Conservation (phyloP, 1,140 invertebrate species). For the Orussus abietinus region DNA sequence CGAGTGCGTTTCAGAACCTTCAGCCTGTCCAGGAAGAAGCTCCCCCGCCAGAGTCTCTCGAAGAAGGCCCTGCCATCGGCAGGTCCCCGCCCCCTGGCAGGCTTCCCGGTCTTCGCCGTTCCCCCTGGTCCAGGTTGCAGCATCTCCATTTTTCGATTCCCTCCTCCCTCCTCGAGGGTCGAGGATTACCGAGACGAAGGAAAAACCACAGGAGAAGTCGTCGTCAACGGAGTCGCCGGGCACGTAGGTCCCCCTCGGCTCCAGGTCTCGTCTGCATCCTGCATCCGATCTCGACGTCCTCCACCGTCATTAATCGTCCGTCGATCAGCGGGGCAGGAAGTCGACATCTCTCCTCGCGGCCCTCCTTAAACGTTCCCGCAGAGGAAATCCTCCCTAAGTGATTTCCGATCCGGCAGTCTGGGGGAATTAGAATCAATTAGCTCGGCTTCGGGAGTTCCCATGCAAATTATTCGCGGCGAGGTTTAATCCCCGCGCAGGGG, state of each 20-base stretch:
- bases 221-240: conserved; percentile 8
- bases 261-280: no score
- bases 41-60: conserved; percentile 45
- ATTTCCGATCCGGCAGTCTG: not conserved
- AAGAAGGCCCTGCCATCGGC: conserved; percentile 48
- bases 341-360: conserved; percentile 24
- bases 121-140: not conserved
- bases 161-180: not conserved
- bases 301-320: no score
- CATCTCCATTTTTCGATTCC: not conserved
- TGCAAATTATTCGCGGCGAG: conserved; percentile 16
- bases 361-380: not conserved
- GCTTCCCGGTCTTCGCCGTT: conserved; percentile 23
- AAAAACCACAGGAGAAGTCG: conserved; percentile 17
- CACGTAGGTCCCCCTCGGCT: no score
- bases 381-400: conserved; percentile 1
- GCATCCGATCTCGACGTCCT: no score
- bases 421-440: conserved; percentile 16
- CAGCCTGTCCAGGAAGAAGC: conserved; percentile 44
- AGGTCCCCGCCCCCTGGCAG: conserved; percentile 44
- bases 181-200: no score
- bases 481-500: conserved; percentile 19
- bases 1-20: conserved; percentile 39
- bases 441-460: not conserved
- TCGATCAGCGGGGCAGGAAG: no score